Evolutionary conservation across 2,888 invertebrate species (phyloP), one percentile per base, ranked within the genome.

Genomic region (Clostera curtula): DNA sequence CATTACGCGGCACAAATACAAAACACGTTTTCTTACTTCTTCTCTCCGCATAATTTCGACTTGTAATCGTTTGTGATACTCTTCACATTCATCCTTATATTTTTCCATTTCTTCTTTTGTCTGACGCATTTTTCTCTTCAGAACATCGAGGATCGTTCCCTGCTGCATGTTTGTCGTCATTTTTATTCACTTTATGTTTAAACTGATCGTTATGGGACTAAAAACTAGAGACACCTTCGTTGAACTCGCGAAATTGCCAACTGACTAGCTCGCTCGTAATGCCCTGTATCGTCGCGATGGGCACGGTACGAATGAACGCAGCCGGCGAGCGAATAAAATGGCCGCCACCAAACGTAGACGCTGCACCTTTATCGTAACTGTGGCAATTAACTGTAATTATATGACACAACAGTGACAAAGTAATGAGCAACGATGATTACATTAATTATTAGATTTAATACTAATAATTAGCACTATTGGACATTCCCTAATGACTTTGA

Each of bases 101-200:
- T 95, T 93, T 83, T 98, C 98, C 92, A 97, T 95, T 88, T 98
- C 98, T 83, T 97, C 97, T 87, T 97, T 97, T 62, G 97, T 95
- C 85, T 96, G 96, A 59, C 96, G 90, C 98, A 98, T 98, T 91
- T 98, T 99, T 90, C 97, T 97, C 90, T 98, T 98, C 68, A 98
- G 90, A 69, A 97, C 96, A 86, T 97, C 97, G 80, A 98, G 87
- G 61, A 98, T 91, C 67, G 94, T 93, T 72, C 95, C 95, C 87
- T 96, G 95, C 80, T 92, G 92, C 86, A 93, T 90, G 83, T 91
- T 93, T 75, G 93, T 89, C 87, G 93, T 92, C 93, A 93, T 95
- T 86, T 87, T 80, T 59, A 70, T 67, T 58, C 73, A 80, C 77
- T 79, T 76, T 72, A 34, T 70, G 61, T 66, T 62, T 64, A 56